Evolutionary conservation across 2,888 invertebrate genomes (phyloP).

Genomic region (Sturmia bella): DNA sequence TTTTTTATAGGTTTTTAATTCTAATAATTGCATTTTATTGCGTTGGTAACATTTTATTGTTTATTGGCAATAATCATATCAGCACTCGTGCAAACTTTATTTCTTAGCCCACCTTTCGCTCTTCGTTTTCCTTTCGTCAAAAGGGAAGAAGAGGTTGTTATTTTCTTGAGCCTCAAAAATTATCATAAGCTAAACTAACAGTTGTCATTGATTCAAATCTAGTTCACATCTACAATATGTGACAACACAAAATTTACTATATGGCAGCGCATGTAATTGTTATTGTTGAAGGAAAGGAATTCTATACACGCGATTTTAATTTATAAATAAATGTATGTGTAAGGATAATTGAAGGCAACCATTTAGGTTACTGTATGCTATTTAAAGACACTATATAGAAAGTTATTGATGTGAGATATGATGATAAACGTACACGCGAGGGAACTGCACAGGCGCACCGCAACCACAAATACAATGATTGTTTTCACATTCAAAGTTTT

Average conservation of each 20-base stretch:
- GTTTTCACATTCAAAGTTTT: too few species aligned
- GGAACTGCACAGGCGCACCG: too few species aligned
- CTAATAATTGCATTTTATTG: conserved; percentile 73
- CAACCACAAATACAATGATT: too few species aligned
- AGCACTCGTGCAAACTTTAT: conserved; percentile 7
- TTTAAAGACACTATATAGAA: too few species aligned
- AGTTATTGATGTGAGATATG: too few species aligned
- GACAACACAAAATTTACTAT: conserved; percentile 30
- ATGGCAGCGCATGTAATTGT: conserved; percentile 40
- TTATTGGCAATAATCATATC: conserved; percentile 72
- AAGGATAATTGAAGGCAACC: conserved; percentile 1
- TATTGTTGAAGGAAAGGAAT: neutral
- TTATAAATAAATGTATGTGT: conserved; percentile 10
- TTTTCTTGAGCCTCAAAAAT: conserved; percentile 29
- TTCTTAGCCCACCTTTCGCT: neutral
- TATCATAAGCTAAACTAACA: conserved; percentile 58
- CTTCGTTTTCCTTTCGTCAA: neutral
- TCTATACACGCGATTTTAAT: conserved; percentile 47
- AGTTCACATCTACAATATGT: conserved; percentile 62
- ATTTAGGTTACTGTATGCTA: neutral
- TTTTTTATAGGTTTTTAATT: conserved; percentile 72
- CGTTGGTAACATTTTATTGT: conserved; percentile 73
- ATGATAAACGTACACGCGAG: too few species aligned
- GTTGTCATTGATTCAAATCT: conserved; percentile 68
- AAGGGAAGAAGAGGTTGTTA: conserved; percentile 1